These are phyloP conservation scores for Coreius guichenoti DNA, from an alignment of 2,797 vertebrate genomes.

Conservation along the genomic window DNA sequence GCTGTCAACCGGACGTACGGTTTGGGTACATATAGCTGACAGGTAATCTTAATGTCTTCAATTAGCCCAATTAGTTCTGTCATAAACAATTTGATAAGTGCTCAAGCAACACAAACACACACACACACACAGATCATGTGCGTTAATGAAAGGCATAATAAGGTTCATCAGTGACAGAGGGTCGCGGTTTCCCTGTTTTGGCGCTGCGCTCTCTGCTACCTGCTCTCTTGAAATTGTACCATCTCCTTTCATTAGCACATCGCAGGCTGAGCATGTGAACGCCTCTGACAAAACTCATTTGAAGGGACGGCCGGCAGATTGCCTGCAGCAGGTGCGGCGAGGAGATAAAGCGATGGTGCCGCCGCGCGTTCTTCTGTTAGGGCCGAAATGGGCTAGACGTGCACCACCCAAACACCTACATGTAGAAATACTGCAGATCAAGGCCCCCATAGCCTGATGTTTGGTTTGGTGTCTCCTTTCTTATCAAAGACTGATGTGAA, in stretches of 20 bases:
- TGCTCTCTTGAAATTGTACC: slow-evolving; percentile 97
- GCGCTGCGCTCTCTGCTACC: slow-evolving; percentile 88
- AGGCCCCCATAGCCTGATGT: slow-evolving; percentile 59
- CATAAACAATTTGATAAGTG: slow-evolving; percentile 99
- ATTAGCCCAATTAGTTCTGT: slow-evolving; percentile 99
- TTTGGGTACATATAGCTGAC: slow-evolving; percentile 98
- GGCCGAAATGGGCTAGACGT: slow-evolving; percentile 50
- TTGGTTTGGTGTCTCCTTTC: slow-evolving; percentile 73
- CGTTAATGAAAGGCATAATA: slow-evolving; percentile 96
- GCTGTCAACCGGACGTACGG: slow-evolving; percentile 96
- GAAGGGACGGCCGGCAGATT: slow-evolving; percentile 87
- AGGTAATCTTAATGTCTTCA: slow-evolving; percentile 99
- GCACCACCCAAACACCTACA: slow-evolving; percentile 17
- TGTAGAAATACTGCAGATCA: slow-evolving; percentile 56
- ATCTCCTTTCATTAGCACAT: slow-evolving; percentile 99
- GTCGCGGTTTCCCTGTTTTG: slow-evolving; percentile 84
- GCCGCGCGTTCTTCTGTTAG: slow-evolving; percentile 48
- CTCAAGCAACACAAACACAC: slow-evolving; percentile 98
- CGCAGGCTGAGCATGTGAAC: slow-evolving; percentile 89
- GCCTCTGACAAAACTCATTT: slow-evolving; percentile 99
- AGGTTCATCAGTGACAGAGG: slow-evolving; percentile 91
- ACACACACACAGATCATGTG: slow-evolving; percentile 85
- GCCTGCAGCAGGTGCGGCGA: slow-evolving; percentile 95
- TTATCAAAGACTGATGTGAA: slow-evolving; percentile 68
- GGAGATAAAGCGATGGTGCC: slow-evolving; percentile 85